phyloP scores from a whole-genome alignment of 2,888 invertebrate species.

The Acanthococcus lagerstroemiae region DNA sequence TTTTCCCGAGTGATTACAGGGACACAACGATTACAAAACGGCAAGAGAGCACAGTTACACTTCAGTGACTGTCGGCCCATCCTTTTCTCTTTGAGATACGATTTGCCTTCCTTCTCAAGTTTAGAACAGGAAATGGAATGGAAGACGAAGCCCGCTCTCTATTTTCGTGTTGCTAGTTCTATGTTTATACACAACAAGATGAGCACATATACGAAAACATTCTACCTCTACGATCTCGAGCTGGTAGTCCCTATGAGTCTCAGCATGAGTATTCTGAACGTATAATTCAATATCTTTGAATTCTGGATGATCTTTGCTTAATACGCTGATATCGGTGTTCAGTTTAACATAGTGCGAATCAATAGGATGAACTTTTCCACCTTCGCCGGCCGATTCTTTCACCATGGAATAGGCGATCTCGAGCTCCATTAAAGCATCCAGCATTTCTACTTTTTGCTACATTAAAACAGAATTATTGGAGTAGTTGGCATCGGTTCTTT shows the following conservation, averaged over 20 bases:
- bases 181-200: too few species aligned
- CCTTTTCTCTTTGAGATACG: too few species aligned
- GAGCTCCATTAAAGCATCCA: constrained; percentile 86
- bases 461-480: constrained; percentile 36
- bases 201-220: too few species aligned
- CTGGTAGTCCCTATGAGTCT: constrained; percentile 68
- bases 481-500: too few species aligned
- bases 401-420: constrained; percentile 88
- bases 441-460: constrained; percentile 65
- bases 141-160: too few species aligned
- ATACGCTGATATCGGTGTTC: constrained; percentile 64
- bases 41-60: too few species aligned
- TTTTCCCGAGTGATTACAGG: too few species aligned
- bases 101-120: too few species aligned
- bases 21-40: too few species aligned
- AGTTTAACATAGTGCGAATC: constrained; percentile 82
- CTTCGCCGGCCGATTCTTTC: constrained; percentile 46
- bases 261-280: constrained; percentile 81
- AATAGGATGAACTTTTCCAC: constrained; percentile 49
- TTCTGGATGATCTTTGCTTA: constrained; percentile 57
- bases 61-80: too few species aligned
- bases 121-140: too few species aligned
- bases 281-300: constrained; percentile 65
- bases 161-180: too few species aligned
- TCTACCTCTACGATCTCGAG: constrained; percentile 58